Conservation (phyloP, 2,888 invertebrate species). For the Machimus atricapillus region DNA sequence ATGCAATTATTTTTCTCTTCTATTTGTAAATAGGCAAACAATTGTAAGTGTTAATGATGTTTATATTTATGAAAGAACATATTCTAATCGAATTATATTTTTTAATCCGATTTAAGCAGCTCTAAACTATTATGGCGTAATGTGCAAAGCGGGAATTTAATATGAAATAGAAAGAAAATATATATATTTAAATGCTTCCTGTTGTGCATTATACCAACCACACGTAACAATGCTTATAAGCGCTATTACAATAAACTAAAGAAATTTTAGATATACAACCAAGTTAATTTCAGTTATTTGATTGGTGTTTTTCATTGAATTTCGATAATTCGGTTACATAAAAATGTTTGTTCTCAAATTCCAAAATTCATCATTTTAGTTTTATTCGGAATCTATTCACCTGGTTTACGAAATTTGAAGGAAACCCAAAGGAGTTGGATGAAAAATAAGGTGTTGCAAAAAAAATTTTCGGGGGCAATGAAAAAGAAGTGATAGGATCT, state of each 20-base stretch:
- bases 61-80: slow-evolving; percentile 10
- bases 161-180: background rate
- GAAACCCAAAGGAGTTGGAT: no score
- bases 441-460: no score
- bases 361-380: background rate
- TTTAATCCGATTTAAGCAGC: slow-evolving; percentile 3
- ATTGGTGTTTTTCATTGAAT: background rate
- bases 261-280: background rate
- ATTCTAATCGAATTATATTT: slow-evolving; percentile 5
- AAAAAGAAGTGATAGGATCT: no score
- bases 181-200: background rate
- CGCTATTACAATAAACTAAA: background rate
- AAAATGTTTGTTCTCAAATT: no score
- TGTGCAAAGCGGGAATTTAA: background rate
- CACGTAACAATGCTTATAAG: background rate
- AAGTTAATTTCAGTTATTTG: background rate
- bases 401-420: no score
- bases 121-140: background rate
- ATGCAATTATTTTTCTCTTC: slow-evolving; percentile 17
- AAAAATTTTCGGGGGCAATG: no score
- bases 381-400: background rate
- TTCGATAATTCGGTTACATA: no score
- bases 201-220: background rate
- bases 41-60: slow-evolving; percentile 23
- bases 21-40: slow-evolving; percentile 15